Base-by-base conservation (phyloP, 2,888 invertebrate genomes). In the Cheilosia vulpina region DNA sequence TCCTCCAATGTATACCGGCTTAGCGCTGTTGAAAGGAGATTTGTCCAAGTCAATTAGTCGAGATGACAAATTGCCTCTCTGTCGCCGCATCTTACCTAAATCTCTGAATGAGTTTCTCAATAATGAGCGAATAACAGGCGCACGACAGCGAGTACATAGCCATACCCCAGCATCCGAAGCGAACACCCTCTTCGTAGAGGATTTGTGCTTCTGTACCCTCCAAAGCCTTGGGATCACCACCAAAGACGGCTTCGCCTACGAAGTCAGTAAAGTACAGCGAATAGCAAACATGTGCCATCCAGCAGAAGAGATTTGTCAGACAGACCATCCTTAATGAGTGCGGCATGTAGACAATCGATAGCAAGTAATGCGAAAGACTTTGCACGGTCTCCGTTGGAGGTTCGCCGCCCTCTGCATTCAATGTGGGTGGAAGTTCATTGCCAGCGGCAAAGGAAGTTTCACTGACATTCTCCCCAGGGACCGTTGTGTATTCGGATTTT, bases 221-320 rank as follows among this genome's bases (percentile, higher is more conserved):
- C 0, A 94, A 93, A 81, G 96, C 97, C 94, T 96, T 93, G 24
- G 94, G 94, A 75, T 89, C 89, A 11, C 91, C 92, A 52, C 89
- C 89, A 63, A 91, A 92, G 57, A 92, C 91, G 41, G 92, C 90
- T 87, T 91, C 92, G 0, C 92, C 91, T 52, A 92, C 98, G 90
- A 98, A 99, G 92, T 98, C 98, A 0, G 98, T 99, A 92, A 99
- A 98, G 92, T 98, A 98, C 6, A 99, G 93, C 0, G 98, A 98
- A 91, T 98, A 99, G 91, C 98, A 98, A 55, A 99, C 98, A 88
- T 99, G 96, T 0, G 98, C 97, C 98, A 98, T 98, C 98, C 98
- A 99, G 90, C 98, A 98, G 92, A 98, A 98, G 43, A 98, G 93
- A 93, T 98, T 98, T 15, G 98, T 98, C 84, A 98, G 91, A 90